These are phyloP conservation scores for Bubo blakistoni DNA, from an alignment of 2,113 vertebrate genomes.

Conservation along the genomic window DNA sequence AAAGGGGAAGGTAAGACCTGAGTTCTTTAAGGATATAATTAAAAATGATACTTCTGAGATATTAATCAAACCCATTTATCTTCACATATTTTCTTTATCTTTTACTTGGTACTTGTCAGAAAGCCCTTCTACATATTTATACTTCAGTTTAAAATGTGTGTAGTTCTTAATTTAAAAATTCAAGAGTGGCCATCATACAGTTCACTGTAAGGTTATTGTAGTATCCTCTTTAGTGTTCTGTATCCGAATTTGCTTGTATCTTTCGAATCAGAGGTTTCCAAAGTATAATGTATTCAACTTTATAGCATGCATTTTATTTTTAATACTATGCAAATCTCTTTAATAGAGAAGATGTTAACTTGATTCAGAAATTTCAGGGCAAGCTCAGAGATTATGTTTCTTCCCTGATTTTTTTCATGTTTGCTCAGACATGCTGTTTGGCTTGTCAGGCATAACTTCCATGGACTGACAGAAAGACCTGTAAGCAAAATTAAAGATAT, in stretches of 20 bases:
- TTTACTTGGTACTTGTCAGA: not conserved
- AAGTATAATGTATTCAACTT: not conserved
- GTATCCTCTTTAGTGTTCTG: not conserved
- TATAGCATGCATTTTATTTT: not conserved
- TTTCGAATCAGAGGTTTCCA: not conserved
- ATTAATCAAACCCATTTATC: not conserved
- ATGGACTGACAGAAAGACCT: not conserved
- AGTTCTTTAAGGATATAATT: not conserved
- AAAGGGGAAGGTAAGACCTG: not conserved
- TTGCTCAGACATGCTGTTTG: not conserved
- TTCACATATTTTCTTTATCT: not conserved
- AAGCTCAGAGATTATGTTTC: not conserved
- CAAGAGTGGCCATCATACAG: not conserved
- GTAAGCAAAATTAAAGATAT: not conserved
- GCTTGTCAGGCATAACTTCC: not conserved
- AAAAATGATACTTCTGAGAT: not conserved
- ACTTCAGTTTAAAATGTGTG: not conserved
- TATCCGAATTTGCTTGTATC: not conserved
- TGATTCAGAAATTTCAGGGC: not conserved
- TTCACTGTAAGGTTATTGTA: not conserved
- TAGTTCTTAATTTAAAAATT: not conserved
- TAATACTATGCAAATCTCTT: not conserved
- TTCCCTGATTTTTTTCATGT: not conserved
- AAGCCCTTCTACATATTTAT: not conserved
- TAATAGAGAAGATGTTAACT: not conserved